Percentiles rank a stretch among this genome's conserved stretches.
phyloP scores from a whole-genome alignment of 2,113 vertebrate genomes.

The Ammodytes marinus region DNA sequence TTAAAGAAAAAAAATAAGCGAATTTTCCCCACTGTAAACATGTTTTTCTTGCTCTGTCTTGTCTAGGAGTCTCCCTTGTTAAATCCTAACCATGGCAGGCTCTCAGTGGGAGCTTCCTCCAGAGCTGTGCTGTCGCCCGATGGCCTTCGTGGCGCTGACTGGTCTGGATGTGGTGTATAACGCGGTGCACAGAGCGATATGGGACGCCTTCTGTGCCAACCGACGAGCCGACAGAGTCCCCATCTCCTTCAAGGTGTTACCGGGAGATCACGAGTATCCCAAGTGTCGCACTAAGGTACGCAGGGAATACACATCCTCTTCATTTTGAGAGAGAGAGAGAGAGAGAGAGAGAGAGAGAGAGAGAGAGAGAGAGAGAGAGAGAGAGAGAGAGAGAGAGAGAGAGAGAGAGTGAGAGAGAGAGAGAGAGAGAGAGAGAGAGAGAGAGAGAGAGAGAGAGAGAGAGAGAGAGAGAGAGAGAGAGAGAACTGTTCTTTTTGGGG shows the following conservation, averaged over 20 bases:
- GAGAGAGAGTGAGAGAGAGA: too few species aligned
- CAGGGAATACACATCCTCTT: too few species aligned
- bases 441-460: too few species aligned
- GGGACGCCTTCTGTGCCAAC: conserved; percentile 98
- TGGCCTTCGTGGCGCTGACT: conserved; percentile 96
- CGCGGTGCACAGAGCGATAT: conserved; percentile 96
- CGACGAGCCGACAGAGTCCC: conserved; percentile 95
- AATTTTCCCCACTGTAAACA: background rate
- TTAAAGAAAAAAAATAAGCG: too few species aligned
- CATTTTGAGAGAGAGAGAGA: too few species aligned
- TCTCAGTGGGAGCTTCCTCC: conserved; percentile 96
- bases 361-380: too few species aligned
- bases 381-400: too few species aligned
- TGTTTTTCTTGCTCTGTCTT: background rate
- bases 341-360: too few species aligned
- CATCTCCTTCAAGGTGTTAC: conserved; percentile 97
- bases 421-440: too few species aligned
- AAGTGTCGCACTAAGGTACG: conserved; percentile 97
- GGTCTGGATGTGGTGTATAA: conserved; percentile 97
- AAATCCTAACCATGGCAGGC: conserved; percentile 65
- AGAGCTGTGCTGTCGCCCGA: conserved; percentile 97
- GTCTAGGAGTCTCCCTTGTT: conserved; percentile 58
- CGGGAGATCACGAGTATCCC: conserved; percentile 97
- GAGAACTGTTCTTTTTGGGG: too few species aligned
- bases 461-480: too few species aligned